These are phyloP conservation scores for Silurus glanis DNA, from an alignment of 2,113 vertebrate species.

Conservation along the genomic window DNA sequence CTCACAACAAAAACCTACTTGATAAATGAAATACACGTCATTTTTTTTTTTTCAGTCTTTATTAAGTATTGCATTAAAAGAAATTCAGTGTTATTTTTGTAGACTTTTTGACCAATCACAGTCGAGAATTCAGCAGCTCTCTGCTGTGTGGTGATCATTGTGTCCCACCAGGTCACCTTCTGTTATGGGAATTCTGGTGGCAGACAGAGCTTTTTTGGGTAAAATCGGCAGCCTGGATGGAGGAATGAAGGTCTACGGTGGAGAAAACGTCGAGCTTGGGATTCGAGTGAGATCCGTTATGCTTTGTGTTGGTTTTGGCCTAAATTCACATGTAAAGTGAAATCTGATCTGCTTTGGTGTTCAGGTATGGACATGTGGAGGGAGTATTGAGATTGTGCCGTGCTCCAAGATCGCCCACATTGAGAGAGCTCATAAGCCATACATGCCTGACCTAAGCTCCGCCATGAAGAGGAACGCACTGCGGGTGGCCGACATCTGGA, in stretches of 20 bases:
- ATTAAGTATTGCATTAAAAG: no score
- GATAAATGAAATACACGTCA: no score
- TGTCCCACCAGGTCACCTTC: constrained; percentile 80
- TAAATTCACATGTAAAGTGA: not conserved
- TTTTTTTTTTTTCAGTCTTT: no score
- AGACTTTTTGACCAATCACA: not conserved
- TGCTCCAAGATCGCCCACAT: constrained; percentile 77
- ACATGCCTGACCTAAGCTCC: constrained; percentile 58
- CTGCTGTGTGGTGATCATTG: not conserved
- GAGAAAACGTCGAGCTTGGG: constrained; percentile 92
- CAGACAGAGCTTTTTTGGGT: constrained; percentile 86
- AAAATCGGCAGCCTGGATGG: constrained; percentile 90
- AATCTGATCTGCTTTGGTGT: not conserved
- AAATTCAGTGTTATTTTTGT: no score
- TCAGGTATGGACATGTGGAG: constrained; percentile 82
- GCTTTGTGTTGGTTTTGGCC: not conserved
- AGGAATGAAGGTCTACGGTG: constrained; percentile 93
- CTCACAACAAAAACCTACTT: no score
- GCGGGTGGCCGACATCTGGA: constrained; percentile 76
- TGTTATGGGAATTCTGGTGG: constrained; percentile 91
- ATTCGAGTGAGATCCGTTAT: constrained; percentile 79
- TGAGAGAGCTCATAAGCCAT: constrained; percentile 75
- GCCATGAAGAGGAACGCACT: constrained; percentile 71
- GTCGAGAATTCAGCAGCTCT: not conserved
- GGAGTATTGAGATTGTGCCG: constrained; percentile 77